These are phyloP conservation scores for Machimus atricapillus DNA, from an alignment of 2,888 invertebrate genomes.

Conservation along the genomic window DNA sequence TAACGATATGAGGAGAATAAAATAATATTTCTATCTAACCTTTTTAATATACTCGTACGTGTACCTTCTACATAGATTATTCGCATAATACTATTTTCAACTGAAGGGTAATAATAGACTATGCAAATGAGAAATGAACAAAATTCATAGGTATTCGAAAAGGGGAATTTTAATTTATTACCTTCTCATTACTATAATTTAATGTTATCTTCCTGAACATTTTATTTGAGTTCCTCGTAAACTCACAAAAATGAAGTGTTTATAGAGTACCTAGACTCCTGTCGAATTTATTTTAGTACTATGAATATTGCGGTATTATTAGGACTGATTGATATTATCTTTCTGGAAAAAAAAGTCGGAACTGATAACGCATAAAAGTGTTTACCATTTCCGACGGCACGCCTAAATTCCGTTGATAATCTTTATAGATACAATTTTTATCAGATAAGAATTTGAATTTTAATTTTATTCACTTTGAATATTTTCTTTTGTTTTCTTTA, in stretches of 20 bases:
- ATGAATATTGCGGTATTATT: not conserved
- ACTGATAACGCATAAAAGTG: not conserved
- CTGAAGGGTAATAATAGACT: too few relatives aligned
- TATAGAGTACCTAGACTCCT: not conserved
- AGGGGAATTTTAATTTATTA: too few relatives aligned
- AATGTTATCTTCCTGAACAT: not conserved
- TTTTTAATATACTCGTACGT: too few relatives aligned
- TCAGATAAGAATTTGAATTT: not conserved
- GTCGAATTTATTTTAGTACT: not conserved
- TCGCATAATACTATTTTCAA: too few relatives aligned
- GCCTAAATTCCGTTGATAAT: not conserved
- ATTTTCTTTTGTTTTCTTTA: too few relatives aligned
- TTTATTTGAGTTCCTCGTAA: not conserved
- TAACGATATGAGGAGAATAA: too few relatives aligned
- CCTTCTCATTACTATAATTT: too few relatives aligned
- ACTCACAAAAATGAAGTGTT: not conserved
- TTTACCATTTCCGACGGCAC: not conserved
- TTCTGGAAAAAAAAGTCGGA: not conserved
- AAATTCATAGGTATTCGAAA: too few relatives aligned
- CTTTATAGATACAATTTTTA: not conserved
- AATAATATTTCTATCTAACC: too few relatives aligned
- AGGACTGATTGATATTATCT: not conserved
- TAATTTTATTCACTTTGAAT: too few relatives aligned
- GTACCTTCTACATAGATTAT: too few relatives aligned
- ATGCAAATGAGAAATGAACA: too few relatives aligned